Evolutionary conservation across 2,888 invertebrate species (phyloP).

Genomic region (Antheraea assamensis): DNA sequence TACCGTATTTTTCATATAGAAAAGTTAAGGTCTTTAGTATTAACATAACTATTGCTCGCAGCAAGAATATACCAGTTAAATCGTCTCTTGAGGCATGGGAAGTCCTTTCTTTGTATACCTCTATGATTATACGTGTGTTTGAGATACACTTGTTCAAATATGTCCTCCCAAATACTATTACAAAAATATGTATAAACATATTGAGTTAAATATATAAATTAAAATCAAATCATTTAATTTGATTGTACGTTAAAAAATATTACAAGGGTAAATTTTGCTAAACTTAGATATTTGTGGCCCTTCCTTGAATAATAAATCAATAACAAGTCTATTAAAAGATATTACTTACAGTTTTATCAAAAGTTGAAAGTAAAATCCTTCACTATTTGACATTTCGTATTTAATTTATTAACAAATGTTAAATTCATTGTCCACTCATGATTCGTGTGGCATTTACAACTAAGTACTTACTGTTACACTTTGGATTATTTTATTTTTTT

Average conservation of each 20-base stretch:
- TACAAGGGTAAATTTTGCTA: not conserved
- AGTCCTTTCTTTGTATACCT: not conserved
- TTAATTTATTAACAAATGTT: constrained; percentile 5
- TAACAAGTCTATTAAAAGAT: not conserved
- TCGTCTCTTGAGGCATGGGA: not conserved
- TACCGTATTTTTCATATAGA: too few relatives aligned
- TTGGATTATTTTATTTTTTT: not conserved
- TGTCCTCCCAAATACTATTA: not conserved
- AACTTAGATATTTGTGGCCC: not conserved
- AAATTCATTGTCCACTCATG: constrained; percentile 8
- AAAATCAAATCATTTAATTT: too few relatives aligned
- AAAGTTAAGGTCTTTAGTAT: not conserved
- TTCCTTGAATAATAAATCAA: not conserved
- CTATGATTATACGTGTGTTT: not conserved
- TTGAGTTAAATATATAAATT: too few relatives aligned
- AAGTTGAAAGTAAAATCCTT: constrained; percentile 9
- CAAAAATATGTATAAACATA: not conserved
- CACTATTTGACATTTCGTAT: constrained; percentile 4
- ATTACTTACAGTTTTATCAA: not conserved
- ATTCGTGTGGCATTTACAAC: constrained; percentile 4
- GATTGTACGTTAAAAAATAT: not conserved
- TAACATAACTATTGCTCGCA: not conserved
- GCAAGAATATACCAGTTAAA: not conserved
- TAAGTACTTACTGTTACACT: constrained; percentile 1
- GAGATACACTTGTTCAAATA: not conserved